These are phyloP conservation scores for Pomatorhinus ruficollis DNA, from an alignment of 2,113 vertebrate species.

Conservation along the genomic window DNA sequence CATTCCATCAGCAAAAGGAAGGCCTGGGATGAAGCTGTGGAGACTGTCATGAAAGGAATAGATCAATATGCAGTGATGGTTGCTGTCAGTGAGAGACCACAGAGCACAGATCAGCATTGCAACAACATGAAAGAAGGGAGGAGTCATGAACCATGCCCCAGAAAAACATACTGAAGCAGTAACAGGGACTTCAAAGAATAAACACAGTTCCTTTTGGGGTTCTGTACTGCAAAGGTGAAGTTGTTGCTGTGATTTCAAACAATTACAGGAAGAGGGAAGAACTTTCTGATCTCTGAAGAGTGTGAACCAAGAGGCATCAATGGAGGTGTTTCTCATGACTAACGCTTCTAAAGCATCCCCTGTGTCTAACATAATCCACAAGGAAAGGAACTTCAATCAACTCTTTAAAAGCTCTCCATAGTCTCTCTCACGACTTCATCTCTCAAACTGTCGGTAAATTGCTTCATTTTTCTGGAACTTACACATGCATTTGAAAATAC, in stretches of 20 bases:
- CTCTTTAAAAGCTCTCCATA: not conserved
- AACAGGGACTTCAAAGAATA: not conserved
- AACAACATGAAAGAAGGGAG: not conserved
- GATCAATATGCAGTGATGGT: not conserved
- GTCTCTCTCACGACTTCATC: not conserved
- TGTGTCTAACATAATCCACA: not conserved
- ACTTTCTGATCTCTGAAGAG: not conserved
- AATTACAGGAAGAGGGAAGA: not conserved
- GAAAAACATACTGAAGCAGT: not conserved
- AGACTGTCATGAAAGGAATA: not conserved
- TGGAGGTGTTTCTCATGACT: not conserved
- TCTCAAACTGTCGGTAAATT: not conserved
- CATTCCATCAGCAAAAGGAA: not conserved
- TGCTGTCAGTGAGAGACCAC: not conserved
- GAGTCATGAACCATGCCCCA: not conserved
- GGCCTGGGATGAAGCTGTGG: not conserved
- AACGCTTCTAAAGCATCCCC: not conserved
- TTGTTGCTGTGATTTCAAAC: not conserved
- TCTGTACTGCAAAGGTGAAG: not conserved
- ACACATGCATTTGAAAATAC: not conserved
- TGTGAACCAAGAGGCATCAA: not conserved
- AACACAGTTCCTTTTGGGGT: not conserved
- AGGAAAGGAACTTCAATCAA: not conserved
- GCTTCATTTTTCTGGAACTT: not conserved
- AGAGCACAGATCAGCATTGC: not conserved